Evolutionary conservation across 2,113 vertebrate species (phyloP).

Genomic region (Astur gentilis): DNA sequence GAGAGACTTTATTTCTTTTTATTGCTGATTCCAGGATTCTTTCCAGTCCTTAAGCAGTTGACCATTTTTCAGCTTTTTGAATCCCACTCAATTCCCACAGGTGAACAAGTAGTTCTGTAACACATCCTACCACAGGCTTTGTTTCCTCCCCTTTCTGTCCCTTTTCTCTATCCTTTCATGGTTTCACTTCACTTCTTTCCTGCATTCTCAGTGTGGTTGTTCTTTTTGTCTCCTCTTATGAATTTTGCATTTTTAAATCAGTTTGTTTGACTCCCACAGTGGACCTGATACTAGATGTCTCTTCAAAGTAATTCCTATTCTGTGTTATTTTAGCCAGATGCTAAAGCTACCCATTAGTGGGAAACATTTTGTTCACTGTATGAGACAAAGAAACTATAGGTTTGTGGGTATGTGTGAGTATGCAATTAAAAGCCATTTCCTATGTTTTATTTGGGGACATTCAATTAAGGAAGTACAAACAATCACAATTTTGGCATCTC

Average conservation of each 20-base stretch:
- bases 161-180: neutral
- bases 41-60: neutral
- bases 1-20: neutral
- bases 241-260: neutral
- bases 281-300: neutral
- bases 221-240: neutral
- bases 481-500: neutral
- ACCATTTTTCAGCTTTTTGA: neutral
- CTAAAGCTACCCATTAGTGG: neutral
- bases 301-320: neutral
- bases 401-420: neutral
- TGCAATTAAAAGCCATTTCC: neutral
- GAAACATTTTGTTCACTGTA: neutral
- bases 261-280: neutral
- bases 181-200: neutral
- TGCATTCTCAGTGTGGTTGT: neutral
- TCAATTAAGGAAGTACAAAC: slow-evolving; percentile 10
- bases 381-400: neutral
- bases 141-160: neutral
- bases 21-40: neutral
- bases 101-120: neutral
- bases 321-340: neutral
- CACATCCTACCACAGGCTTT: neutral
- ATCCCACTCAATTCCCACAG: neutral
- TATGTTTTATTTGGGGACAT: neutral